Conservation (phyloP, 2,113 vertebrate species). For the Thomomys bottae region DNA sequence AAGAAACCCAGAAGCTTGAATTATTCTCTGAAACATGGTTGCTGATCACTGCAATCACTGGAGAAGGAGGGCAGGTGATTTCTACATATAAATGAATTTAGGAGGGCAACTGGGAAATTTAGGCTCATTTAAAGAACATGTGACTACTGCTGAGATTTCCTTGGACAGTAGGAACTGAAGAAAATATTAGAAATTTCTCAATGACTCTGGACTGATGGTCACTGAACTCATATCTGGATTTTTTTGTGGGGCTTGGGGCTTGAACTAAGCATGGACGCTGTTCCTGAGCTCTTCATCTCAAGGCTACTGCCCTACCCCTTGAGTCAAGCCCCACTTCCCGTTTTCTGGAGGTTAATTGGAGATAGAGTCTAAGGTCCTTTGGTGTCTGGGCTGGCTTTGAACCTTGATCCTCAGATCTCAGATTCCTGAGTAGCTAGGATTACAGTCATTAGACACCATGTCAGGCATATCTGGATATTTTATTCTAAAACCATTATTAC, state of each 20-base stretch:
- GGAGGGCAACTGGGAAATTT: neutral
- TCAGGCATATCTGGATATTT: neutral
- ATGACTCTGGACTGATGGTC: neutral
- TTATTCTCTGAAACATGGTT: neutral
- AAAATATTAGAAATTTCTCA: neutral
- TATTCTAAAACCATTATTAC: slow-evolving; percentile 8
- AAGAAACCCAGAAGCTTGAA: neutral
- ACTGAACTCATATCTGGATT: neutral
- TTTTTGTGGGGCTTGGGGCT: too few relatives aligned
- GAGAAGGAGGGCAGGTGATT: neutral
- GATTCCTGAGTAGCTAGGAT: too few relatives aligned
- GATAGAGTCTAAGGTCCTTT: too few relatives aligned
- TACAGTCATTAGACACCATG: too few relatives aligned
- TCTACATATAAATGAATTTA: neutral
- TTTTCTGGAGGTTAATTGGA: too few relatives aligned
- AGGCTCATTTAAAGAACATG: too few relatives aligned
- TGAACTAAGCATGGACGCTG: too few relatives aligned
- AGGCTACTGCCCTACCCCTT: too few relatives aligned
- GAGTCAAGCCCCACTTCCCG: too few relatives aligned
- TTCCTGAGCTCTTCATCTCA: too few relatives aligned
- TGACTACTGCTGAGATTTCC: neutral
- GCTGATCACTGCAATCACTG: neutral
- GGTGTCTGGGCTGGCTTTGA: too few relatives aligned
- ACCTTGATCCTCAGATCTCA: too few relatives aligned
- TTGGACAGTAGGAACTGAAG: neutral